Conservation (phyloP, 2,113 vertebrate genomes). For the Sander lucioperca region DNA sequence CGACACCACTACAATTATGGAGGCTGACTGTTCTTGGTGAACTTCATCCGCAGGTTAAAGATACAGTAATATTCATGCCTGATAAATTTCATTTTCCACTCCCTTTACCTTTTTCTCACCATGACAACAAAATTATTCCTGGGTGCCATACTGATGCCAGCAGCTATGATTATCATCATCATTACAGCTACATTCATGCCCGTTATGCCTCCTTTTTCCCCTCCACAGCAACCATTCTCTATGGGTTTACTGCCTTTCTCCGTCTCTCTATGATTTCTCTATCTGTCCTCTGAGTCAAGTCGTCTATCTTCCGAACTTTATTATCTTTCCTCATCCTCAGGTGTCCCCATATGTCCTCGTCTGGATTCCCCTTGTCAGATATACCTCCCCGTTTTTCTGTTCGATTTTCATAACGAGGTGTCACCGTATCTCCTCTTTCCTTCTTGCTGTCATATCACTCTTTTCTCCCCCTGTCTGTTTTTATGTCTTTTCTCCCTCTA, state of each 20-base stretch:
- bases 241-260: conserved; percentile 25
- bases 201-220: conserved; percentile 1
- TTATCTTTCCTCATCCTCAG: conserved; percentile 31
- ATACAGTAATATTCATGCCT: not conserved
- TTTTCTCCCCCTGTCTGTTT: not conserved
- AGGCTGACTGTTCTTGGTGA: not conserved
- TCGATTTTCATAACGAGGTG: conserved; percentile 41
- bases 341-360: conserved; percentile 31
- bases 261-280: conserved; percentile 7
- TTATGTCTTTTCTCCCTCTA: conserved; percentile 9
- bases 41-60: not conserved
- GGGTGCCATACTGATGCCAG: conserved; percentile 4
- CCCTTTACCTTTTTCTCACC: not conserved
- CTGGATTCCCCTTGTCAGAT: not conserved
- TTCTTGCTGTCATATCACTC: conserved; percentile 19
- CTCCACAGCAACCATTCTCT: conserved; percentile 9
- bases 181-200: conserved; percentile 33
- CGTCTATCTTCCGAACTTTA: conserved; percentile 20
- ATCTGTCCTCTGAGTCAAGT: conserved; percentile 27
- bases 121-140: conserved; percentile 22
- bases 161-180: conserved; percentile 25
- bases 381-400: not conserved
- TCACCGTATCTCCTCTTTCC: conserved; percentile 26
- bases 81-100: conserved; percentile 3
- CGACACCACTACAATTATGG: not conserved